Base-by-base conservation (phyloP, 92 coral and sea anemone genomes). In the Metridium senile region DNA sequence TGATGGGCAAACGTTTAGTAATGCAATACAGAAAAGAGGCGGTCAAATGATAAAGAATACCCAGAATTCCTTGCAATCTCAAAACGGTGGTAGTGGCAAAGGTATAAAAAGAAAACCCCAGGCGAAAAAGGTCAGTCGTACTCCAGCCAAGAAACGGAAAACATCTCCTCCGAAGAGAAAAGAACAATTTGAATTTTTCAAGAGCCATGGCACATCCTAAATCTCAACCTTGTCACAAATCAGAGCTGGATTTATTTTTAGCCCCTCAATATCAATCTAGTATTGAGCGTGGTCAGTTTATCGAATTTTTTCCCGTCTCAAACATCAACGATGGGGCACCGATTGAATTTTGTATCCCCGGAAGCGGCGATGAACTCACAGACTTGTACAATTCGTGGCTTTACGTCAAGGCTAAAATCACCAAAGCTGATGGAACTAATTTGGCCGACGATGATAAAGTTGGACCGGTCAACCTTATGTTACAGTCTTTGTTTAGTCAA, bases 301-400 rank as follows among this genome's bases (percentile, higher is more conserved):
- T 79, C 30, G 81, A 85, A 27, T 59, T 33, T 35, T 76, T 81
- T 64, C 89, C 89, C 8, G 72, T 85, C 0, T 80, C 81, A 19
- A 79, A 74, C 72, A 73, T 85, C 72, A 75, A 72, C 0, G 86
- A 75, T 30, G 39, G 33, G 1, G 86, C 82, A 26, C 90, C 90
- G 11, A 81, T 77, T 26, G 91, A 81, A 30, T 81, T 86, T 70
- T 64, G 51, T 54, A 63, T 86, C 6, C 59, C 72, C 1, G 87
- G 91, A 20, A 34, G 69, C 31, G 82, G 85, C 1, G 84, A 76
- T 22, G 91, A 86, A 31, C 70, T 72, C 39, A 23, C 80, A n/a
- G 87, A 86, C 20, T 71, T 81, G 71, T 71, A 81, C 35, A 29
- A 62, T 11, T 67, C 84, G 11, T 78, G 76, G 74, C 47, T 82